phyloP scores from a whole-genome alignment of 2,888 invertebrate species.

The Strigamia maritima region DNA sequence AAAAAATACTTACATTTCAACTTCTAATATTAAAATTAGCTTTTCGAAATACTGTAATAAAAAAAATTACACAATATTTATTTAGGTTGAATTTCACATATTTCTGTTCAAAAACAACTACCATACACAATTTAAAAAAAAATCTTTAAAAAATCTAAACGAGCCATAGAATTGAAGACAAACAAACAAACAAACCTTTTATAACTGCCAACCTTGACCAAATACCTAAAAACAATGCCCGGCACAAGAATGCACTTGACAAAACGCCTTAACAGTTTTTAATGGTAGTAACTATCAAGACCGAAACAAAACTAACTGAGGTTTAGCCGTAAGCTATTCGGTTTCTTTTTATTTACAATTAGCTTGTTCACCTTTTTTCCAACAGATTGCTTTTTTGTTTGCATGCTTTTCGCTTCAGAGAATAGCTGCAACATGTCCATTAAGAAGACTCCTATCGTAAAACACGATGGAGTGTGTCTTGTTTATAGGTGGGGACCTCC shows the following conservation, averaged over 20 bases:
- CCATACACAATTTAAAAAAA: too few relatives aligned
- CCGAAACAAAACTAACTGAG: background rate
- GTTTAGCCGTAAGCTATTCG: background rate
- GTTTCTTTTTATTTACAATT: background rate
- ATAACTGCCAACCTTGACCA: too few relatives aligned
- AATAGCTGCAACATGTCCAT: background rate
- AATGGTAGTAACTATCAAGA: background rate
- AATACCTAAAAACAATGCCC: background rate
- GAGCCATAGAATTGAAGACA: too few relatives aligned
- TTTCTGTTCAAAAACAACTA: too few relatives aligned
- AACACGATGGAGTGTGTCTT: conserved; percentile 21
- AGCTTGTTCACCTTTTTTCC: background rate
- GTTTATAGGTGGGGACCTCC: background rate
- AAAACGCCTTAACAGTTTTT: background rate
- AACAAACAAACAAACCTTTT: too few relatives aligned
- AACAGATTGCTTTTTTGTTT: background rate
- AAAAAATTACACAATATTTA: too few relatives aligned
- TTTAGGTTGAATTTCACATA: too few relatives aligned
- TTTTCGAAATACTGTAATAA: too few relatives aligned
- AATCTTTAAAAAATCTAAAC: too few relatives aligned
- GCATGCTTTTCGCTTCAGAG: background rate
- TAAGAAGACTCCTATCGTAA: background rate
- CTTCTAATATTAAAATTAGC: too few relatives aligned
- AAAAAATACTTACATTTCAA: too few relatives aligned
- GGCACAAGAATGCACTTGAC: background rate